Evolutionary conservation across 2,113 vertebrate species (phyloP).

Genomic region (Andinoacara biseriatus): DNA sequence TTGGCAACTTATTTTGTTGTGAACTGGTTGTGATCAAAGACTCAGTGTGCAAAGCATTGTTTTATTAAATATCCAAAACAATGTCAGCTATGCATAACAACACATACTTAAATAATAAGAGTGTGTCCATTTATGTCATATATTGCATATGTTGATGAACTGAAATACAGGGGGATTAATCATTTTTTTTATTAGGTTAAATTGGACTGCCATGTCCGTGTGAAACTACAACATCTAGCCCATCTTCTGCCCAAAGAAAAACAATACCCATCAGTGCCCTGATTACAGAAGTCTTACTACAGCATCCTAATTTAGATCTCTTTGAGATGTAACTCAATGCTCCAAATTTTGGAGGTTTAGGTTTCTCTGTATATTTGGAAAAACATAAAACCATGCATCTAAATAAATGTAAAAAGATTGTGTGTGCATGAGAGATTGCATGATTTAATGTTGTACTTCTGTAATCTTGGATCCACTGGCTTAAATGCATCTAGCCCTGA

Average conservation of each 20-base stretch:
- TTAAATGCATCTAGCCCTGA: background rate
- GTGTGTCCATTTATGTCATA: background rate
- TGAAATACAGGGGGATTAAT: background rate
- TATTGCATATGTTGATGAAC: background rate
- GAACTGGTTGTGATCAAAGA: too few species aligned
- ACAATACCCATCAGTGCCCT: fast-evolving
- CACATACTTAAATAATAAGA: too few species aligned
- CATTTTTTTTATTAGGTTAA: too few species aligned
- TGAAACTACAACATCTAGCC: background rate
- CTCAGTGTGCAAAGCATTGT: too few species aligned
- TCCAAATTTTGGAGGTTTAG: too few species aligned
- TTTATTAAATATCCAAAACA: too few species aligned
- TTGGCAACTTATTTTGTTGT: too few species aligned
- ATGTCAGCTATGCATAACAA: too few species aligned
- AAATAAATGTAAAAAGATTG: background rate
- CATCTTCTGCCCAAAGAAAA: background rate
- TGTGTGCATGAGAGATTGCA: fast-evolving
- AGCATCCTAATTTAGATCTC: background rate
- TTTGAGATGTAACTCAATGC: background rate
- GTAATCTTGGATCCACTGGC: background rate
- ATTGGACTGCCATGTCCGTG: too few species aligned
- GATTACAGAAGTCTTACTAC: background rate
- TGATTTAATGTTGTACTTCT: background rate
- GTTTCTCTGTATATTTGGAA: too few species aligned
- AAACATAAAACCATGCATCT: background rate